Conservation (phyloP, 2,888 invertebrate species). For the Yponomeuta sedellus region DNA sequence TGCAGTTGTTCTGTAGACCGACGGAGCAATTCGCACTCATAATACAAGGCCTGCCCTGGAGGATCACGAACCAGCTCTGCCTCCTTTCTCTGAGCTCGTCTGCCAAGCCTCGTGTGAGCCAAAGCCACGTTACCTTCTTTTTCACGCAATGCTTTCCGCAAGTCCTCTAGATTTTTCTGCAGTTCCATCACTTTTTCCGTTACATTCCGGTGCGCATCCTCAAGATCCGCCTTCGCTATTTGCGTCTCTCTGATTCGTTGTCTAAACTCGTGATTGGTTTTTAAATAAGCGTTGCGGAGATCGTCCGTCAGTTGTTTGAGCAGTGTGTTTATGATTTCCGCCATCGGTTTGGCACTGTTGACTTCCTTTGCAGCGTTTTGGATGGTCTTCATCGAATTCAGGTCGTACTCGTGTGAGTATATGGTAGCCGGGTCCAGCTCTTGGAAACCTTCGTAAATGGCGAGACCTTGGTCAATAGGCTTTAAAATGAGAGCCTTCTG, state of each 20-base stretch:
- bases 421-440: constrained; percentile 71
- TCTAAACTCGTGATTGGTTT: constrained; percentile 81
- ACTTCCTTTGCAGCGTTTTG: constrained; percentile 79
- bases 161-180: constrained; percentile 79
- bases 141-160: constrained; percentile 82
- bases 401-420: constrained; percentile 80
- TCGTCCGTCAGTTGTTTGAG: constrained; percentile 84
- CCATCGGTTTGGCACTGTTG: constrained; percentile 77
- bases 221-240: constrained; percentile 82
- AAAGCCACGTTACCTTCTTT: constrained; percentile 84
- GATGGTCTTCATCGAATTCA: constrained; percentile 77
- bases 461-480: constrained; percentile 77
- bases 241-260: constrained; percentile 81
- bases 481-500: constrained; percentile 75
- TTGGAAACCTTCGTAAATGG: constrained; percentile 74
- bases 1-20: constrained; percentile 75
- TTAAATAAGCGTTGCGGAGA: constrained; percentile 79
- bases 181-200: constrained; percentile 78
- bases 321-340: constrained; percentile 82
- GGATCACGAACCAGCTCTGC: constrained; percentile 84
- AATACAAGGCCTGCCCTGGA: constrained; percentile 79
- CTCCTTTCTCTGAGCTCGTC: constrained; percentile 82
- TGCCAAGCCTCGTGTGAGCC: constrained; percentile 84
- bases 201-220: constrained; percentile 82
- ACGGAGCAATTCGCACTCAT: constrained; percentile 77